phyloP scores from a whole-genome alignment of 2,797 vertebrate genomes.

The Microcaecilia unicolor region DNA sequence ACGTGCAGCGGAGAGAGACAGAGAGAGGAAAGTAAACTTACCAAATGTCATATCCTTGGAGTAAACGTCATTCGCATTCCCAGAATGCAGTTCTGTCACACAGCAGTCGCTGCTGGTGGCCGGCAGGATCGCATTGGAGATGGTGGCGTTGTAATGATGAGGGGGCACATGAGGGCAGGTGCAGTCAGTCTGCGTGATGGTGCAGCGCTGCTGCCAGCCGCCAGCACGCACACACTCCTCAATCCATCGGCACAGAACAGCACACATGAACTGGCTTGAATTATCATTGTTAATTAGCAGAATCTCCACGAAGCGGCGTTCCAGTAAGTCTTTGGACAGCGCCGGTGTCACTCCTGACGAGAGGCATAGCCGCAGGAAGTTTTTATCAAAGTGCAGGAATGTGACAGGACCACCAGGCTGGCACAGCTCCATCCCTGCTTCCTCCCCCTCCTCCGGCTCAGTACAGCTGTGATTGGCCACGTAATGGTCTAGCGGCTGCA shows the following conservation, averaged over 20 bases:
- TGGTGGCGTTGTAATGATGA: slow-evolving; percentile 56
- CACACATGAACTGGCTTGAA: slow-evolving; percentile 94
- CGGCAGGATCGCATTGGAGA: slow-evolving; percentile 49
- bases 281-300: slow-evolving; percentile 96
- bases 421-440: slow-evolving; percentile 76
- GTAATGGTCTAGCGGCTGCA: slow-evolving; percentile 91
- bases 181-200: slow-evolving; percentile 86
- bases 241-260: slow-evolving; percentile 89
- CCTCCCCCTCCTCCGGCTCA: slow-evolving; percentile 57
- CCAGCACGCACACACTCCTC: slow-evolving; percentile 80
- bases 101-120: slow-evolving; percentile 61
- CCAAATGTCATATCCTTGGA: slow-evolving; percentile 80
- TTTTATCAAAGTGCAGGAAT: slow-evolving; percentile 94
- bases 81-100: slow-evolving; percentile 83
- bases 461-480: slow-evolving; percentile 88
- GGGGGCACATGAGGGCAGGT: slow-evolving; percentile 65
- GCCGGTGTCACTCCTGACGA: slow-evolving; percentile 59
- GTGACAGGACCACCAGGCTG: slow-evolving; percentile 60
- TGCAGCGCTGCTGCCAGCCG: slow-evolving; percentile 61
- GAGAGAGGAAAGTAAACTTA: no score
- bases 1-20: no score
- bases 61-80: slow-evolving; percentile 73
- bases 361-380: slow-evolving; percentile 90
- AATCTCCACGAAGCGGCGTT: slow-evolving; percentile 85
- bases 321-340: slow-evolving; percentile 70